phyloP scores from a whole-genome alignment of 2,113 vertebrate species.

The Sinocyclocheilus maitianheensis region DNA sequence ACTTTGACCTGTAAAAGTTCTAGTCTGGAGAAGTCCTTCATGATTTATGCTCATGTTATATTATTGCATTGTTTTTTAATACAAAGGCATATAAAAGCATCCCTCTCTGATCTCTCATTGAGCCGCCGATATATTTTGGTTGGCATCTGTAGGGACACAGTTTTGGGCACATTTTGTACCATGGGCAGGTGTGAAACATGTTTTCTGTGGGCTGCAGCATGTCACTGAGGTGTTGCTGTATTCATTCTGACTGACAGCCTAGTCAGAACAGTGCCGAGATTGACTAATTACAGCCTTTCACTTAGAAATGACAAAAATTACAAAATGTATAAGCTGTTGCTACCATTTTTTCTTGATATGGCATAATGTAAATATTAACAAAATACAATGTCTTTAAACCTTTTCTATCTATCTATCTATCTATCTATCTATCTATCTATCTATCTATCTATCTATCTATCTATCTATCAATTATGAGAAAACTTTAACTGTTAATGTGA shows the following conservation, averaged over 20 bases:
- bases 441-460: too few relatives aligned
- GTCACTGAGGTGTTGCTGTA: conserved; percentile 31
- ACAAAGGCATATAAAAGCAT: not conserved
- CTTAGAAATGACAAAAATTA: not conserved
- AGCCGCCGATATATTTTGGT: not conserved
- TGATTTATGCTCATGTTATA: not conserved
- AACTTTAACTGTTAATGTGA: too few relatives aligned
- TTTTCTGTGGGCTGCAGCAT: conserved; percentile 53
- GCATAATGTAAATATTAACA: not conserved
- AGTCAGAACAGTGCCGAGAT: conserved; percentile 17
- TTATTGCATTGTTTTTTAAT: not conserved
- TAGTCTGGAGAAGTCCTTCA: not conserved
- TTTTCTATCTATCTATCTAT: too few relatives aligned
- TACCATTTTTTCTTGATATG: not conserved
- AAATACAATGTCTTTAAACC: not conserved
- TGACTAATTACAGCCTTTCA: conserved; percentile 14
- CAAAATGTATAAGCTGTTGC: not conserved
- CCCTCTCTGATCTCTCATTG: not conserved
- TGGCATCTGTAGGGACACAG: conserved; percentile 35
- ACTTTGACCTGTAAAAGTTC: not conserved
- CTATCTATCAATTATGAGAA: too few relatives aligned
- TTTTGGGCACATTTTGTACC: conserved; percentile 44
- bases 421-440: too few relatives aligned
- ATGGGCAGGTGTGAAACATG: conserved; percentile 57
- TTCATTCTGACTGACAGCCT: conserved; percentile 38